These are phyloP conservation scores for Pyralis farinalis DNA, from an alignment of 2,888 invertebrate species.

Conservation along the genomic window DNA sequence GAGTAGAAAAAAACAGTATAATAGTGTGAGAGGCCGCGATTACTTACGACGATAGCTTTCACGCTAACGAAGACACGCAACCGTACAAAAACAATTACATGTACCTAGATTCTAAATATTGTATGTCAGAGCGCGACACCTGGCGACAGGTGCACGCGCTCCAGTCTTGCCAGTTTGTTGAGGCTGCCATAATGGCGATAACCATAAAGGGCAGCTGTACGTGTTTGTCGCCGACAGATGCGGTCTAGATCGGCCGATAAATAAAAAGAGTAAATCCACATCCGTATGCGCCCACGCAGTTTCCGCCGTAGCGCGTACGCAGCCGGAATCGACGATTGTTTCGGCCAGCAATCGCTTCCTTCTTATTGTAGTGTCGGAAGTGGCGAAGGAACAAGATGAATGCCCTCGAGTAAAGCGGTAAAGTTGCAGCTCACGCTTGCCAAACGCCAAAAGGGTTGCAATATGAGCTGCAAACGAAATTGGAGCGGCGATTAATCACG, in stretches of 20 bases:
- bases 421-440: background rate
- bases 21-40: constrained; percentile 52
- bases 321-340: constrained; percentile 71
- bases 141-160: constrained; percentile 71
- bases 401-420: constrained; percentile 16
- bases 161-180: constrained; percentile 39
- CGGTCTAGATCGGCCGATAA: constrained; percentile 72
- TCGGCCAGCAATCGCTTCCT: constrained; percentile 69
- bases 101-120: constrained; percentile 25
- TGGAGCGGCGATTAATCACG: constrained; percentile 59
- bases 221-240: constrained; percentile 71
- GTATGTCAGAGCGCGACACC: constrained; percentile 38
- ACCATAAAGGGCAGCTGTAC: constrained; percentile 69
- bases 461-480: constrained; percentile 26
- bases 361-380: constrained; percentile 66
- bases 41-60: constrained; percentile 56
- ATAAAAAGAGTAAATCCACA: constrained; percentile 70
- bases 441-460: constrained; percentile 28
- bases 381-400: constrained; percentile 52
- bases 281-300: constrained; percentile 62
- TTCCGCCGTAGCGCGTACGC: constrained; percentile 58
- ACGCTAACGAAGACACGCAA: constrained; percentile 51
- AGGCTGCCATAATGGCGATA: constrained; percentile 52
- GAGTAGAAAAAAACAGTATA: constrained; percentile 42
- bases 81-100: constrained; percentile 34